Evolutionary conservation across 2,888 invertebrate genomes (phyloP), one percentile per base, ranked within the genome.

Genomic region (Synergus umbraculus): DNA sequence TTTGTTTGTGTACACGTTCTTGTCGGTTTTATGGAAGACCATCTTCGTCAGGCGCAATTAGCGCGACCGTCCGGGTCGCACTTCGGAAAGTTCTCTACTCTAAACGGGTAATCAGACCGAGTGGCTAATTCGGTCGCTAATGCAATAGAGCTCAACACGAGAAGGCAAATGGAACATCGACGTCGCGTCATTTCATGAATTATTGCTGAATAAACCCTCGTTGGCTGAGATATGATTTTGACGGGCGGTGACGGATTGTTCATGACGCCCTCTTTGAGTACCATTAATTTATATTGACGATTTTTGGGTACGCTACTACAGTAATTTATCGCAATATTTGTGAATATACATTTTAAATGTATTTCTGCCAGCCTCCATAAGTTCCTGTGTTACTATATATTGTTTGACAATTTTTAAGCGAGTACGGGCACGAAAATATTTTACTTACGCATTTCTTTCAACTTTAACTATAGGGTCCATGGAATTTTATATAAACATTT

Each of bases 91-190:
- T 83, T 85, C 78, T 77, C 64, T 65, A 66, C 79, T 79, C 69
- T 58, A 79, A 76, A 67, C 78, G 82, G 78, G 86, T 85, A 88
- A 88, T 88, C 87, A 87, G 85, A 82, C 81, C 85, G 84, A 85
- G 82, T 83, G 85, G 85, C 86, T 88, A 88, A 88, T 88, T 88
- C 87, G 84, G 85, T 83, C 86, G 85, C 85, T 87, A 84, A 87
- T 83, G 87, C 87, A 85, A 81, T 77, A 76, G 76, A 18, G 76
- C 85, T 58, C 18, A 58, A 8, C 58, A 18, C 3, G 58, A 18
- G 18, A 58, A 58, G 18, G 18, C 18, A 58, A 18, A 58, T 10
- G 18, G 9, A 58, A 18, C 18, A 58, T 58, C 18, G 9, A 58
- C 18, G 58, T 18, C 3, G 0, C 18, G 54, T 58, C 58, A 58